Base-by-base conservation (phyloP, 2,888 invertebrate genomes). In the Esperia sulphurella region DNA sequence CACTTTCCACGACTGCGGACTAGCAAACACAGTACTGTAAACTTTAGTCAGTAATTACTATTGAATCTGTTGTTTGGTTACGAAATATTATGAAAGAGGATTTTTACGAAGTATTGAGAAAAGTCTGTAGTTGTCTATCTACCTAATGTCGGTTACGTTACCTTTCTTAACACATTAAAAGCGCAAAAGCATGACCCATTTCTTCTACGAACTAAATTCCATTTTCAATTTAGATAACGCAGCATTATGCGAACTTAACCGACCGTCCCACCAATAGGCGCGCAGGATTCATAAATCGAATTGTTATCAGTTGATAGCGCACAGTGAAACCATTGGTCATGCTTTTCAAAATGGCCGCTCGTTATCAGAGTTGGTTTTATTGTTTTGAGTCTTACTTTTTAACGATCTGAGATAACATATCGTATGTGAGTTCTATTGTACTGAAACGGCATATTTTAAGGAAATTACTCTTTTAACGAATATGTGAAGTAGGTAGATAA, bases 251-350 rank as follows among this genome's bases (percentile, higher is more conserved):
- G 46, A 50, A 41, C 43, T 50, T 60, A 54, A 63, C 61, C 68
- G 65, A 57, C 61, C 64, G 68, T 66, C 65, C 65, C 63, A 63
- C 87, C 87, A 88, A 88, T 86, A 77, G 68, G 64, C 59, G 67
- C 55, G 53, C 65, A 55, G 76, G 55, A 74, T 82, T 82, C 71
- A 72, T 78, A 85, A 84, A 83, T 81, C 76, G 82, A 80, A 80
- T 65, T 77, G 74, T 83, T 87, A 87, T 84, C 87, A 83, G 68
- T 70, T 83, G 84, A 84, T 83, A 85, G 72, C 74, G 68, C 61
- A 58, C 69, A 59, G 65, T 64, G 63, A 60, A 71, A 68, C 73
- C 66, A 86, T 87, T 86, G 87, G 86, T 77, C 76, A 80, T 75
- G 79, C 61, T 77, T 78, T 80, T 75, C 78, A 83, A 84, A 73